Conservation (phyloP, 1,140 invertebrate genomes). For the Protaetia brevitarsis region DNA sequence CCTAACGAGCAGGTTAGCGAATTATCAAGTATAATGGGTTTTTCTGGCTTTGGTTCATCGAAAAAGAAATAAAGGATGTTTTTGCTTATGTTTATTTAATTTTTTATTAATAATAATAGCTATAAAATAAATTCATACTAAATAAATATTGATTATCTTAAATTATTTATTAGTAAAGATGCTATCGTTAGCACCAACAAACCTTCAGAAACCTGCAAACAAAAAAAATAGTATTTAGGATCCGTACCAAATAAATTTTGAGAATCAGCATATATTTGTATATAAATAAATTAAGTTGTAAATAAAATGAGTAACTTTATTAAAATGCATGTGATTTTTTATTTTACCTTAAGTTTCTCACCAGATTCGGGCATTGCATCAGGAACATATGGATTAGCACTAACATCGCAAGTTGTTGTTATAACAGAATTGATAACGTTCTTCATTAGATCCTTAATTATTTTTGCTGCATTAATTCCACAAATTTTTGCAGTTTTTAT, state of each 20-base stretch:
- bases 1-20: conserved; percentile 64
- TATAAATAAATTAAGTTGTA: background rate
- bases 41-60: conserved; percentile 90
- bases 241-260: too few relatives aligned
- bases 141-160: background rate
- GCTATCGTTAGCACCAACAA: background rate
- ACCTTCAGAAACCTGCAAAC: background rate
- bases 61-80: conserved; percentile 54
- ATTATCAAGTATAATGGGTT: conserved; percentile 95
- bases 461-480: conserved; percentile 41
- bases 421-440: conserved; percentile 42
- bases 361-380: conserved; percentile 19
- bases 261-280: background rate
- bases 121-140: conserved; percentile 9
- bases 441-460: conserved; percentile 39
- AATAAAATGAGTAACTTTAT: background rate
- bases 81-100: background rate
- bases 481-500: conserved; percentile 45
- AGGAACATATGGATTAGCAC: background rate
- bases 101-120: conserved; percentile 8
- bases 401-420: conserved; percentile 45
- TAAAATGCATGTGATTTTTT: background rate
- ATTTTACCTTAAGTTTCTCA: background rate
- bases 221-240: too few relatives aligned
- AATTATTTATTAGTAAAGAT: conserved; percentile 8